Evolutionary conservation across 2,113 vertebrate species (phyloP), one percentile per base, ranked within the genome.

Genomic region (Colistium nudipinnis): DNA sequence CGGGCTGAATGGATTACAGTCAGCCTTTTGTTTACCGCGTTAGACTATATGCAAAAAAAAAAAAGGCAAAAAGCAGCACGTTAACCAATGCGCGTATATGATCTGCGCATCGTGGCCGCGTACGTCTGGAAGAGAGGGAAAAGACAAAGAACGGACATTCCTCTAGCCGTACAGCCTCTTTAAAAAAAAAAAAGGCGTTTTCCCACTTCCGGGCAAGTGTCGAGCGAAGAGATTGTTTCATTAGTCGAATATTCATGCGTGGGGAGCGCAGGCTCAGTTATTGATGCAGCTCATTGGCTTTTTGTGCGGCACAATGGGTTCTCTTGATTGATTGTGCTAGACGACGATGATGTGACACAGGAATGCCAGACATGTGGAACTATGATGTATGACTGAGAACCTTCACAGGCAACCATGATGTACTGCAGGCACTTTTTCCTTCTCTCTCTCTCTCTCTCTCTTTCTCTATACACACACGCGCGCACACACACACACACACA

Each of bases 231-330:
- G 62, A 79, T 78, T 81, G 78, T 88, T 89, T 85, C 74, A 85
- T 84, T 80, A 81, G 41, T 71, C 64, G 78, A 82, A 84, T 86
- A 86, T 87, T 85, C 80, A 82, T 78, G 72, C 57, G 10, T 38
- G 54, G 80, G 74, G 66, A 74, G 70, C 14, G 49, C 70, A 63
- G 65, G 74, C 80, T 82, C 72, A 49, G 83, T 87, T 89, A 87
- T 89, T 87, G 83, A 88, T 87, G 88, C 78, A 83, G 76, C 78
- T 87, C 82, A 81, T 89, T 78, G 80, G 82, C 70, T 86, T 76
- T 87, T 86, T 84, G 72, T 62, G 70, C 73, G 79, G 63, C 77
- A 89, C 86, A 87, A 88, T 84, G 78, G 81, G 54, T 74, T 80
- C 59, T 33, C 70, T 80, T 78, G 86, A 88, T 87, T 91, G 90